Conservation (phyloP, 2,113 vertebrate genomes). For the Siniperca chuatsi region DNA sequence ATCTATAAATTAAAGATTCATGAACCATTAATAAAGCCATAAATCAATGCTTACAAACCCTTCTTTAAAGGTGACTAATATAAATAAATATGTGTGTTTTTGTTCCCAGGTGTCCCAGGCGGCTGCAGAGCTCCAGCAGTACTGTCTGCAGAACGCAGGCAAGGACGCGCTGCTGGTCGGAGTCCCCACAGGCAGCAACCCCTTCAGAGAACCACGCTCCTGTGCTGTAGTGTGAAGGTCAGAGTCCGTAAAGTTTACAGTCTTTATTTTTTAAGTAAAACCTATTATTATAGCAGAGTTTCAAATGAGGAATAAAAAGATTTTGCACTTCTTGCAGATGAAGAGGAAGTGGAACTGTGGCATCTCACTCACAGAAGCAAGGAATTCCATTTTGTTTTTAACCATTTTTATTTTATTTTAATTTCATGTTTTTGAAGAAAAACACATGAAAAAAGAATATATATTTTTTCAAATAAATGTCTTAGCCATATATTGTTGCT, state of each 20-base stretch:
- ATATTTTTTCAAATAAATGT: not conserved
- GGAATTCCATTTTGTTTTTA: not conserved
- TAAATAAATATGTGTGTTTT: not conserved
- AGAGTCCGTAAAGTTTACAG: not conserved
- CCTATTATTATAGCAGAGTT: not conserved
- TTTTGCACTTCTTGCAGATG: slow-evolving; percentile 40
- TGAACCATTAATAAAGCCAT: not conserved
- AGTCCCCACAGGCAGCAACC: slow-evolving; percentile 94
- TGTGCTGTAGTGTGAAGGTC: slow-evolving; percentile 87
- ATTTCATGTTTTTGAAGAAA: slow-evolving; percentile 12
- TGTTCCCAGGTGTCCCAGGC: slow-evolving; percentile 93
- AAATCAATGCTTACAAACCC: not conserved
- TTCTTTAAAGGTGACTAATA: not conserved
- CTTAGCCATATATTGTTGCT: not conserved
- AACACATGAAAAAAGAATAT: not conserved
- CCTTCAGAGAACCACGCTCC: slow-evolving; percentile 94
- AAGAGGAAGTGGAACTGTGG: slow-evolving; percentile 16
- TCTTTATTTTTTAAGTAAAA: not conserved
- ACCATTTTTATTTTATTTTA: not conserved
- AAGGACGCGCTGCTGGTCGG: slow-evolving; percentile 95
- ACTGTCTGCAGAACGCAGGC: slow-evolving; percentile 94
- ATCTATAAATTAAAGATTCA: not conserved
- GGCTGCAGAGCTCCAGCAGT: slow-evolving; percentile 95
- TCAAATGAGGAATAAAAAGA: not conserved
- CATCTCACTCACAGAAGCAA: slow-evolving; percentile 24